These are phyloP conservation scores for Pica pica DNA, from an alignment of 2,113 vertebrate genomes.

Conservation along the genomic window DNA sequence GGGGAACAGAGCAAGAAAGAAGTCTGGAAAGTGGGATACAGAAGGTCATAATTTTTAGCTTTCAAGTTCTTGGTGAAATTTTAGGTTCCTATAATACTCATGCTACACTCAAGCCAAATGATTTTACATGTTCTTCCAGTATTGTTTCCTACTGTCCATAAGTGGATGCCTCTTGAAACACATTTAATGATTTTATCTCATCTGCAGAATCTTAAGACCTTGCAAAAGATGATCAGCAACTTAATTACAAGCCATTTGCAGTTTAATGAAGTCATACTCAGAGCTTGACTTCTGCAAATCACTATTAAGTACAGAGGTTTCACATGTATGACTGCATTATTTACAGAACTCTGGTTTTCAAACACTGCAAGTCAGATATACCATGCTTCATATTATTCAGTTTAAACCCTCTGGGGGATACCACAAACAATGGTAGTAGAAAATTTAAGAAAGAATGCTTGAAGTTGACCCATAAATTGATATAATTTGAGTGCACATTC, in stretches of 20 bases:
- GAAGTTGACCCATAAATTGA: neutral
- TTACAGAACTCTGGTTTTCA: neutral
- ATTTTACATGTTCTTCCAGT: neutral
- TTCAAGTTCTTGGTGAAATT: neutral
- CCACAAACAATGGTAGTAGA: neutral
- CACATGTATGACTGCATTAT: neutral
- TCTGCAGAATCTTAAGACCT: neutral
- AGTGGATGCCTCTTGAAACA: neutral
- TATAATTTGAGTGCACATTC: neutral
- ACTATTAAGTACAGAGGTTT: neutral
- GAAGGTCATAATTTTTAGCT: neutral
- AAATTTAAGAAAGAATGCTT: neutral
- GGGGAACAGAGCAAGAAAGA: neutral
- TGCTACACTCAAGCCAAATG: neutral
- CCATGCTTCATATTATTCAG: neutral
- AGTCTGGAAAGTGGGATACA: neutral
- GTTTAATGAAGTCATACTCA: neutral
- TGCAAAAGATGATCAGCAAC: neutral
- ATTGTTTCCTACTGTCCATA: neutral
- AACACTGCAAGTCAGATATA: neutral
- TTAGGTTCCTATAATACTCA: neutral
- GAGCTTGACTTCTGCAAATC: neutral
- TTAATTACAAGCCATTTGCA: neutral
- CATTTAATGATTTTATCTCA: neutral
- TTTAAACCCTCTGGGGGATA: neutral